Percentiles rank a stretch among this genome's conserved stretches.
Conservation (phyloP, 2,888 invertebrate genomes). For the Clivina fossor region DNA sequence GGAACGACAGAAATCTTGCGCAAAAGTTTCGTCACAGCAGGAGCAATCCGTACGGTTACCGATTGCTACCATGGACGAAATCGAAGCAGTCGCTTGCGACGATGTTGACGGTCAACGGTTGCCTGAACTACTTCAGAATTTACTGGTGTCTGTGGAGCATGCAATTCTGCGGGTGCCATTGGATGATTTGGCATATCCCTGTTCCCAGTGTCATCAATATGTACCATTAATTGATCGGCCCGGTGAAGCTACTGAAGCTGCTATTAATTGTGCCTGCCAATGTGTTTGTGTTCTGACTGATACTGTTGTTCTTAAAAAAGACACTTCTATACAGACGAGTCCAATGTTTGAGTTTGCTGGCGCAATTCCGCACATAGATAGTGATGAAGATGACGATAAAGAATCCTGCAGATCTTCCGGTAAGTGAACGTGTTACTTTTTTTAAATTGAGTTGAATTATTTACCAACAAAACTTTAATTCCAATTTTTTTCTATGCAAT, state of each 20-base stretch:
- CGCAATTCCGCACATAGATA: conserved; percentile 71
- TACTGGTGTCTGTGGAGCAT: conserved; percentile 69
- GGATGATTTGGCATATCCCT: conserved; percentile 66
- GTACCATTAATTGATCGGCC: conserved; percentile 50
- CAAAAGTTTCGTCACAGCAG: too few relatives aligned
- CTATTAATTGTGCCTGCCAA: conserved; percentile 49
- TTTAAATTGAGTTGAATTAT: too few relatives aligned
- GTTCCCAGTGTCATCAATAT: conserved; percentile 55
- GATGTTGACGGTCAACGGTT: conserved; percentile 56
- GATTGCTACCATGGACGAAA: conserved; percentile 48
- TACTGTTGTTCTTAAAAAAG: conserved; percentile 49
- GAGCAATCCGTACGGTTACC: too few relatives aligned
- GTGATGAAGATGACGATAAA: conserved; percentile 66
- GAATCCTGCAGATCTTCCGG: conserved; percentile 49
- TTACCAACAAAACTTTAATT: too few relatives aligned
- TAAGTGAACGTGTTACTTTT: too few relatives aligned
- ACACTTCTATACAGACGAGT: conserved; percentile 55
- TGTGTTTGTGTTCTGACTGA: conserved; percentile 47
- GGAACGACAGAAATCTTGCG: too few relatives aligned
- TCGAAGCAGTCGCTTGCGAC: conserved; percentile 48
- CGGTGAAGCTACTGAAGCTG: conserved; percentile 44
- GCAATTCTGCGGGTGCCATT: conserved; percentile 68
- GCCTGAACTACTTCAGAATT: conserved; percentile 64
- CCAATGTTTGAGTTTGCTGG: conserved; percentile 67
- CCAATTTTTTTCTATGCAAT: background rate